Base-by-base conservation (phyloP, 2,113 vertebrate species). In the Actenoides lindsayi region DNA sequence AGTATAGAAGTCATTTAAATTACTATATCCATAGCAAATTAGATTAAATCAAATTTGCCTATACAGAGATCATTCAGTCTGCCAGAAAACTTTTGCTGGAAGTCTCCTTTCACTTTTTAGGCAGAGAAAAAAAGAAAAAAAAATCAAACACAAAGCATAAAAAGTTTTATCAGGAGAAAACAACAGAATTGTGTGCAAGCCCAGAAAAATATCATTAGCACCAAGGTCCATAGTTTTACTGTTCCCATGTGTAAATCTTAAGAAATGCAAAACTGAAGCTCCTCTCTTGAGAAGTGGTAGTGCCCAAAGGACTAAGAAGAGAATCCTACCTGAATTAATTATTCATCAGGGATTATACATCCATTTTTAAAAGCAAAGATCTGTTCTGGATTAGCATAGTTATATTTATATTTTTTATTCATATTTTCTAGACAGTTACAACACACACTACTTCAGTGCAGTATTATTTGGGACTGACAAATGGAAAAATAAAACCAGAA, bases 181-280 rank as follows among this genome's bases (percentile, higher is more conserved):
- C 6, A 57, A 1, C 6, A 69, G 65, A 89, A 75, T 84, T 82
- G 80, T 65, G 4, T 83, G 77, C 73, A 91, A 68, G 42, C 31
- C 62, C 12, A 80, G 37, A 68, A 88, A 69, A 89, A 51, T 42
- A 39, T 50, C 37, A 88, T 6, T 23, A 39, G 6, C 79, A 28
- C 4, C 27, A 51, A 67, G 8, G 8, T 67, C 54, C 56, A 56
- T 20, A 42, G 27, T 83, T 76, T 82, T 57, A n/a, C 56, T 35
- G 5, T 57, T 83, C 71, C 75, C 69, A 53, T 44, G 27, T 56
- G 64, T 67, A 78, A 74, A 12, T 83, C 71, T 31, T 53, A n/a
- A 78, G 92, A 95, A 94, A 93, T 87, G 69, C 31, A 94, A 90
- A 93, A 82, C 48, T 37, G 17, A 82, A 80, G 82, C 9, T 83